Percentiles rank a stretch among this genome's conserved stretches.
phyloP scores from a whole-genome alignment of 2,797 vertebrate genomes.

The Harpagifer antarcticus region DNA sequence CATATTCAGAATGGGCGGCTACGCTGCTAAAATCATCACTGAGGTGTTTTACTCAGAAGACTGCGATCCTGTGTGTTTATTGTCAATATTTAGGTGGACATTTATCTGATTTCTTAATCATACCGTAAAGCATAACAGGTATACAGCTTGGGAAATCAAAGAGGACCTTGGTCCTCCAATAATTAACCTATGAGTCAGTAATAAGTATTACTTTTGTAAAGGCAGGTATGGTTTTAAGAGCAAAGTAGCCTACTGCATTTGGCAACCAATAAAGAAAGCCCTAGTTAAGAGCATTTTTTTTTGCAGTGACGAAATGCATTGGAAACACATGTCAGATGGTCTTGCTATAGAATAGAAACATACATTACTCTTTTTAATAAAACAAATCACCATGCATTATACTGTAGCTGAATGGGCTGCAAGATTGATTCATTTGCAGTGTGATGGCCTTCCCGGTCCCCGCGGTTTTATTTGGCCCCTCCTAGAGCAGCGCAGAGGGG shows the following conservation, averaged over 20 bases:
- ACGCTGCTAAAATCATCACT: constrained; percentile 4
- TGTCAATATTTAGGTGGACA: background rate
- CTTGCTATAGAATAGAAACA: background rate
- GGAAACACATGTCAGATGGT: background rate
- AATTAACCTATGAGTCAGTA: background rate
- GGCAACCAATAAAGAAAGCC: background rate
- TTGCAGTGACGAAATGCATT: background rate
- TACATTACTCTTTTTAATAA: background rate
- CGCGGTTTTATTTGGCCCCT: constrained; percentile 67
- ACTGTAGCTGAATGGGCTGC: background rate
- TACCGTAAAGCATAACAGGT: background rate
- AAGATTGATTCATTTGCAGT: constrained; percentile 18
- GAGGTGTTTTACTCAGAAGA: constrained; percentile 4
- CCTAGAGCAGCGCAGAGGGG: constrained; percentile 62
- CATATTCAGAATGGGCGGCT: constrained; percentile 12
- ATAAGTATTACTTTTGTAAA: background rate
- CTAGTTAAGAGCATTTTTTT: background rate
- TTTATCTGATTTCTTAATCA: background rate
- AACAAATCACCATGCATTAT: background rate
- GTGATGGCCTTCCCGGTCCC: constrained; percentile 20
- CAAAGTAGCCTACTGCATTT: background rate
- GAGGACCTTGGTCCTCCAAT: background rate
- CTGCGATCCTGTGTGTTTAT: background rate
- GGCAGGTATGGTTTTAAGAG: background rate
- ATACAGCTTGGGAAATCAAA: background rate